Conservation (phyloP, 1,140 invertebrate genomes). For the Papilio machaon region DNA sequence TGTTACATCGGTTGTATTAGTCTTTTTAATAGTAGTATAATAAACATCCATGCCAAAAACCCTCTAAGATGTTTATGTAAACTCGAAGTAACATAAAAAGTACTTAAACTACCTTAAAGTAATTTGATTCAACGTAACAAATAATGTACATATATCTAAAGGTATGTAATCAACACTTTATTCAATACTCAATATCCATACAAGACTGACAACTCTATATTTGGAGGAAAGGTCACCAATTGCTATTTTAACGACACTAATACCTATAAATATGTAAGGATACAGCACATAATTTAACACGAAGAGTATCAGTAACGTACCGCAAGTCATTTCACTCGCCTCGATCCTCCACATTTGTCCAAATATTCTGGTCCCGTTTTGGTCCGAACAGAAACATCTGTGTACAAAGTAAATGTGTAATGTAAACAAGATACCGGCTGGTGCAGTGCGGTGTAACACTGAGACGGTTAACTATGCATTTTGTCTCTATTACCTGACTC, state of each 20-base stretch:
- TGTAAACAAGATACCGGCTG: slow-evolving; percentile 31
- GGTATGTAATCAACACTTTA: no score
- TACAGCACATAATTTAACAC: not conserved
- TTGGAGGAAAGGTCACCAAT: no score
- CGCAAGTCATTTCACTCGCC: slow-evolving; percentile 81
- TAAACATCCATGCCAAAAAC: no score
- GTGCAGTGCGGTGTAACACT: slow-evolving; percentile 21
- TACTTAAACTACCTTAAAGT: no score
- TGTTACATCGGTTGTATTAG: not conserved
- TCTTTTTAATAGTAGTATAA: not conserved
- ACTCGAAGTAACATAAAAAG: no score
- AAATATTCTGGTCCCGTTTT: slow-evolving; percentile 81
- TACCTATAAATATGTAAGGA: no score
- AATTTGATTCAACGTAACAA: no score
- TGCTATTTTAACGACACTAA: no score
- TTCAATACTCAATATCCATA: no score
- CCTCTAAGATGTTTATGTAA: no score
- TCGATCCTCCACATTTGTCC: slow-evolving; percentile 81
- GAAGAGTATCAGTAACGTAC: slow-evolving; percentile 49
- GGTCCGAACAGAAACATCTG: slow-evolving; percentile 83
- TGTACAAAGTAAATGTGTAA: slow-evolving; percentile 50
- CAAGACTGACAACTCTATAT: no score
- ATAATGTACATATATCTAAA: no score
- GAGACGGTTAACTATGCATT: slow-evolving; percentile 29
- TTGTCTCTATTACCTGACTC: slow-evolving; percentile 1